Conservation (phyloP, 2,888 invertebrate genomes). For the Athetis lepigone region DNA sequence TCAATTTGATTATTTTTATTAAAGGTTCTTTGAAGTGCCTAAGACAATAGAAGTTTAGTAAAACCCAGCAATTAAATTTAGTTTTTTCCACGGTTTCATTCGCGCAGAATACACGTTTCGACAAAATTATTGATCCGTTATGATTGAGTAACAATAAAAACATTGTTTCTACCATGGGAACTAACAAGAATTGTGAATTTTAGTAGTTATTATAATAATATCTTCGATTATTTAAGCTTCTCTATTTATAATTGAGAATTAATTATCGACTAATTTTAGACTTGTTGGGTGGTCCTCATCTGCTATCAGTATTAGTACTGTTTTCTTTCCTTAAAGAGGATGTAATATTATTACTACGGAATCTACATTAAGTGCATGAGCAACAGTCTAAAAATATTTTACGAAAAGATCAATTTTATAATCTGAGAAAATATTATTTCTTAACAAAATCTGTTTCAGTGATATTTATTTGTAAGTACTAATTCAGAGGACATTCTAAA, state of each 20-base stretch:
- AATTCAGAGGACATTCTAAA: background rate
- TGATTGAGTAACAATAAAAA: conserved; percentile 63
- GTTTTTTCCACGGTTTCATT: conserved; percentile 65
- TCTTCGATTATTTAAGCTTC: conserved; percentile 38
- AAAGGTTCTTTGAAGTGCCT: conserved; percentile 9
- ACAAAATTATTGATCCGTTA: conserved; percentile 65
- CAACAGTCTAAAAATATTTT: too few relatives aligned
- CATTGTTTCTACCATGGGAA: conserved; percentile 58
- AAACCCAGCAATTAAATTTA: conserved; percentile 60
- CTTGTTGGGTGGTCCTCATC: background rate
- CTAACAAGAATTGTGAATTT: conserved; percentile 37
- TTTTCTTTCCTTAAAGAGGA: background rate
- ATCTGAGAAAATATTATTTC: too few relatives aligned
- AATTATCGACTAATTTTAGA: background rate
- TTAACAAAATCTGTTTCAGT: too few relatives aligned
- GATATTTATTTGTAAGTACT: too few relatives aligned
- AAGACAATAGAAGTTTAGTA: conserved; percentile 46
- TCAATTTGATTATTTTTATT: background rate
- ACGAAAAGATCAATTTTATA: too few relatives aligned
- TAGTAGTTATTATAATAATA: conserved; percentile 18
- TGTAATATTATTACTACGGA: background rate
- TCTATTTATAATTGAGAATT: conserved; percentile 17
- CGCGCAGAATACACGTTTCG: conserved; percentile 58
- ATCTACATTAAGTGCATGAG: background rate
- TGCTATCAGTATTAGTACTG: background rate